phyloP scores from a whole-genome alignment of 2,113 vertebrate genomes.

The Nycticebus coucang region DNA sequence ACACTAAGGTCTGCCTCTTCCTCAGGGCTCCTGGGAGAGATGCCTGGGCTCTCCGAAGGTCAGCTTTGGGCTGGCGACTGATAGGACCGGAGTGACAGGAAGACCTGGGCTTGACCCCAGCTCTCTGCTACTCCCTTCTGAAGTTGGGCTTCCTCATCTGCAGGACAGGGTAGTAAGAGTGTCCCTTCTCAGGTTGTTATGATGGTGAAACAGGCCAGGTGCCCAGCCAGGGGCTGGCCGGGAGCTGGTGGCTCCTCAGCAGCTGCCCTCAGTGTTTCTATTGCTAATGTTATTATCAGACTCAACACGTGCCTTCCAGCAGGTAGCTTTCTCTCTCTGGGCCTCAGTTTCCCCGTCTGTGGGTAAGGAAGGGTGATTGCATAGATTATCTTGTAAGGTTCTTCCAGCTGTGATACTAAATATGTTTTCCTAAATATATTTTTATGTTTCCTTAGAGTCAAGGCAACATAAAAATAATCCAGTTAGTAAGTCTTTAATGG shows the following conservation, averaged over 20 bases:
- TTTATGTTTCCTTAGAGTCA: no score
- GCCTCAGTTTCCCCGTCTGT: background rate
- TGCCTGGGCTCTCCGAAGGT: background rate
- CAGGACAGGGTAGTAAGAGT: rapidly evolving
- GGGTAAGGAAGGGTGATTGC: background rate
- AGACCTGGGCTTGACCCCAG: background rate
- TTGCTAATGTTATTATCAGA: background rate
- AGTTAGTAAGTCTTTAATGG: rapidly evolving
- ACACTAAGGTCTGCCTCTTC: background rate
- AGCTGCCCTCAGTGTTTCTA: rapidly evolving
- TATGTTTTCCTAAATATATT: background rate
- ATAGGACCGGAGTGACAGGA: background rate
- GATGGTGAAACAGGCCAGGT: background rate
- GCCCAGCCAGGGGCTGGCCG: background rate
- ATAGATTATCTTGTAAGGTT: background rate
- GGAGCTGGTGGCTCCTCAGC: rapidly evolving
- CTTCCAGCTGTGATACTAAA: background rate
- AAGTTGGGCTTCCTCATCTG: background rate
- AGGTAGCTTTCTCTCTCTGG: background rate
- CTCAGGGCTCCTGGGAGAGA: background rate
- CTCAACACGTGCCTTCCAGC: background rate
- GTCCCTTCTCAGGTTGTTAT: background rate
- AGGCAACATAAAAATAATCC: background rate
- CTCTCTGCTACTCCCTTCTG: background rate
- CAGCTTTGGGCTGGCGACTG: background rate